Percentiles rank a stretch among this genome's conserved stretches.
Evolutionary conservation across 1,140 invertebrate species (phyloP).

Genomic region (Heliconius himera): DNA sequence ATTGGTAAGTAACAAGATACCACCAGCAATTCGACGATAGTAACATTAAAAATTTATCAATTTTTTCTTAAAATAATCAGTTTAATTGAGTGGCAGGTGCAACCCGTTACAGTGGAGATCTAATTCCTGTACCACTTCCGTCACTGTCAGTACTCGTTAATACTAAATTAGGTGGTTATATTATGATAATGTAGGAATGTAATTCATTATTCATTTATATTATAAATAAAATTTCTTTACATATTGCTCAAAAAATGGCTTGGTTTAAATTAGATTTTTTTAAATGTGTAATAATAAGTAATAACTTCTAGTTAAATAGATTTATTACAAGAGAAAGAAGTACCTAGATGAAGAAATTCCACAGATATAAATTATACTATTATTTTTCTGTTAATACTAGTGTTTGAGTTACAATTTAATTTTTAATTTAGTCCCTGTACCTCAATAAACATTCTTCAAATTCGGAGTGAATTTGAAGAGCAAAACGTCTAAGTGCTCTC

Average conservation of each 20-base stretch:
- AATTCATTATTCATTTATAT: neutral
- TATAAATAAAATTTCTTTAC: neutral
- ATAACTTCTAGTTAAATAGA: too few relatives aligned
- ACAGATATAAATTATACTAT: too few relatives aligned
- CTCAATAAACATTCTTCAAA: too few relatives aligned
- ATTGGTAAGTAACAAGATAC: neutral
- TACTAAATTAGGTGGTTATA: slow-evolving; percentile 24
- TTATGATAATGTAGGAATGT: neutral
- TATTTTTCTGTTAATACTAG: too few relatives aligned
- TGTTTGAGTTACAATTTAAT: too few relatives aligned
- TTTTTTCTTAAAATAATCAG: slow-evolving; percentile 18
- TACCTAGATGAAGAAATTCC: too few relatives aligned
- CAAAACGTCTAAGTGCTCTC: too few relatives aligned
- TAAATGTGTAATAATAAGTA: too few relatives aligned
- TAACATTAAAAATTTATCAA: slow-evolving; percentile 11
- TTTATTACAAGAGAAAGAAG: too few relatives aligned
- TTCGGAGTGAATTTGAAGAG: too few relatives aligned
- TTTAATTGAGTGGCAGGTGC: slow-evolving; percentile 38
- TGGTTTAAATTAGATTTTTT: neutral
- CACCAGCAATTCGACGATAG: slow-evolving; percentile 9
- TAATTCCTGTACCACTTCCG: slow-evolving; percentile 24
- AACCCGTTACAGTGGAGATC: slow-evolving; percentile 15
- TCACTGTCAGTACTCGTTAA: slow-evolving; percentile 25
- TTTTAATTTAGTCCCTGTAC: too few relatives aligned
- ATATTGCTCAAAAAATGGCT: neutral